Evolutionary conservation across 2,113 vertebrate species (phyloP).

Genomic region (Miniopterus natalensis): DNA sequence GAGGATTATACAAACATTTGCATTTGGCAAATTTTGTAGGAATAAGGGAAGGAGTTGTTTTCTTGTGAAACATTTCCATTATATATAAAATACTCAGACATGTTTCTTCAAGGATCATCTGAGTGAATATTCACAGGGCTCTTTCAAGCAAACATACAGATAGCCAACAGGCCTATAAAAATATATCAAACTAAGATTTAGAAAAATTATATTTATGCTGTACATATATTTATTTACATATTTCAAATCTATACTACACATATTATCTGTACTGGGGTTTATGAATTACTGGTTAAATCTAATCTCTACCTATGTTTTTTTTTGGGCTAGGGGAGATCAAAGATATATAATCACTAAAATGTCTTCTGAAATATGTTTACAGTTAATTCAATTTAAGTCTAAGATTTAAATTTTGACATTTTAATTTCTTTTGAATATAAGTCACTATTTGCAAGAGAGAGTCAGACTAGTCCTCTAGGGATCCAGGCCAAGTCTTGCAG

Average conservation of each 20-base stretch:
- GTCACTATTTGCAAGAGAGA: constrained; percentile 18
- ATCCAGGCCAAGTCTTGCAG: not conserved
- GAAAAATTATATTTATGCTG: not conserved
- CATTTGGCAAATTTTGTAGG: constrained; percentile 14
- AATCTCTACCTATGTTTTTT: not conserved
- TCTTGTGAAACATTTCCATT: not conserved
- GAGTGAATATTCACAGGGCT: not conserved
- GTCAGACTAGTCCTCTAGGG: not conserved
- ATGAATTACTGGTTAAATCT: not conserved
- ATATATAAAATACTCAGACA: not conserved
- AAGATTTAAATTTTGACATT: not conserved
- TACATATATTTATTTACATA: not conserved
- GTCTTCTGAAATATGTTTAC: not conserved
- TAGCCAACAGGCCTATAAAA: not conserved
- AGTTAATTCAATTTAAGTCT: not conserved
- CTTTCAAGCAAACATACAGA: constrained; percentile 4
- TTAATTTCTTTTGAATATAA: constrained; percentile 42
- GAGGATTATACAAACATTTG: constrained; percentile 20
- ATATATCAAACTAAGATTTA: not conserved
- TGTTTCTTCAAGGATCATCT: not conserved
- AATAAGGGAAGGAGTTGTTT: not conserved
- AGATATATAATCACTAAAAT: not conserved
- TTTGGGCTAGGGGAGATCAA: not conserved
- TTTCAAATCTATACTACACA: not conserved
- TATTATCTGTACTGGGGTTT: not conserved